phyloP scores from a whole-genome alignment of 2,888 invertebrate genomes.

The Sepiola atlantica region DNA sequence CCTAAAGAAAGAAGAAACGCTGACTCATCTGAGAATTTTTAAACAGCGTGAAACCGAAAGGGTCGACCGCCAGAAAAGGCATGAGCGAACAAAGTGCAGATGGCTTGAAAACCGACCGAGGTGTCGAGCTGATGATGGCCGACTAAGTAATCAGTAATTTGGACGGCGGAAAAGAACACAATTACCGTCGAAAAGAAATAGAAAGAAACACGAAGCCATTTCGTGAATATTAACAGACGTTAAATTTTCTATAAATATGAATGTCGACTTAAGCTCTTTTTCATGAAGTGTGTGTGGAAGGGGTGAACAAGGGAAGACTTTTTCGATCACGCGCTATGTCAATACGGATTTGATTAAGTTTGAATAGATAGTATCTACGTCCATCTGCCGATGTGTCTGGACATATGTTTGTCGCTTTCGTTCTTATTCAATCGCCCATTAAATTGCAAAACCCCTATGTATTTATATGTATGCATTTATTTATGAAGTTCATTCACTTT shows the following conservation, averaged over 20 bases:
- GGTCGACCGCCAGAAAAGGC: neutral
- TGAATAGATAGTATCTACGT: no score
- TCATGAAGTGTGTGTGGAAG: neutral
- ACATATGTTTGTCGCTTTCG: no score
- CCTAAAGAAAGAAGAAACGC: neutral
- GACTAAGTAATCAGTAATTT: neutral
- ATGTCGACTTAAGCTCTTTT: neutral
- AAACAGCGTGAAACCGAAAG: neutral
- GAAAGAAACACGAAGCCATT: neutral
- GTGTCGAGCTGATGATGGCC: neutral
- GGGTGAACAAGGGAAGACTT: neutral
- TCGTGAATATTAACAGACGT: neutral
- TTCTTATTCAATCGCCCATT: no score
- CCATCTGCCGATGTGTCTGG: no score
- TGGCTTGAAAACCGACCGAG: neutral
- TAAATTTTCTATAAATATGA: neutral
- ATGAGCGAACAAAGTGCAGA: neutral
- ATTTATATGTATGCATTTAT: no score
- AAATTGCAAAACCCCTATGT: no score
- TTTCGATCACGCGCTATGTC: neutral
- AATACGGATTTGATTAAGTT: no score
- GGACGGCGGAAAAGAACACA: neutral
- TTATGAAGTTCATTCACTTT: no score
- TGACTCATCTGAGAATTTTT: neutral
- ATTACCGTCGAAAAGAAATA: neutral